Percentiles rank a stretch among this genome's conserved stretches.
Conservation (phyloP, 2,888 invertebrate species). For the Argyra leucocephala region DNA sequence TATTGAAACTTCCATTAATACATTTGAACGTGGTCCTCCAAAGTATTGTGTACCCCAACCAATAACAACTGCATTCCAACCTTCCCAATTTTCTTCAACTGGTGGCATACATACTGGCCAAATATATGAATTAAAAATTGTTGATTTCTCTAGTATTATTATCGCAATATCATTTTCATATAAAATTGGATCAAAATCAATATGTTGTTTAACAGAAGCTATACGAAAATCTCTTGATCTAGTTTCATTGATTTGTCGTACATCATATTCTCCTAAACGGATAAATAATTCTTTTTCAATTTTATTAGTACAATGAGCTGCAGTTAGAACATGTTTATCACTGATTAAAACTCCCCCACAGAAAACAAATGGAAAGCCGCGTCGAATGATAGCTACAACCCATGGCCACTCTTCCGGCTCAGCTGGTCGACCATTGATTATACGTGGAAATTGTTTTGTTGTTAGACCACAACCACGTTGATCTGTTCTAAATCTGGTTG, state of each 20-base stretch:
- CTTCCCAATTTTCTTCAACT: constrained; percentile 49
- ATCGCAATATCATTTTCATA: constrained; percentile 73
- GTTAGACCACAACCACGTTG: constrained; percentile 41
- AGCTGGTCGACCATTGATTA: constrained; percentile 55
- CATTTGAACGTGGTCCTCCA: constrained; percentile 58
- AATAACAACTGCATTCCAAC: constrained; percentile 56
- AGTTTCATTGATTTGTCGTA: constrained; percentile 56
- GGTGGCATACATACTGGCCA: constrained; percentile 80
- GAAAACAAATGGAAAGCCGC: constrained; percentile 50
- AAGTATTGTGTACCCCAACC: constrained; percentile 72
- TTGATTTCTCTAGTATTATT: constrained; percentile 55
- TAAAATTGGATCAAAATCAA: constrained; percentile 55
- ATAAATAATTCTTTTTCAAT: constrained; percentile 52
- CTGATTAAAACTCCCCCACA: constrained; percentile 77
- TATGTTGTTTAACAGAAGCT: constrained; percentile 55
- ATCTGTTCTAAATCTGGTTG: constrained; percentile 34
- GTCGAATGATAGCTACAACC: constrained; percentile 68
- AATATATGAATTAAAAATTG: constrained; percentile 65
- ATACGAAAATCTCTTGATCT: constrained; percentile 62
- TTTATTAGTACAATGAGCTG: constrained; percentile 45
- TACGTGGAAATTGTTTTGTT: constrained; percentile 44
- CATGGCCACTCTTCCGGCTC: constrained; percentile 69
- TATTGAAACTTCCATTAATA: constrained; percentile 66
- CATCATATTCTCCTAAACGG: constrained; percentile 75
- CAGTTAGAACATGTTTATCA: constrained; percentile 51